A percentile compares a stretch with the other conserved stretches of the same genome.
Evolutionary conservation across 2,113 vertebrate genomes (phyloP).

Genomic region (Pseudorectes ferrugineus): DNA sequence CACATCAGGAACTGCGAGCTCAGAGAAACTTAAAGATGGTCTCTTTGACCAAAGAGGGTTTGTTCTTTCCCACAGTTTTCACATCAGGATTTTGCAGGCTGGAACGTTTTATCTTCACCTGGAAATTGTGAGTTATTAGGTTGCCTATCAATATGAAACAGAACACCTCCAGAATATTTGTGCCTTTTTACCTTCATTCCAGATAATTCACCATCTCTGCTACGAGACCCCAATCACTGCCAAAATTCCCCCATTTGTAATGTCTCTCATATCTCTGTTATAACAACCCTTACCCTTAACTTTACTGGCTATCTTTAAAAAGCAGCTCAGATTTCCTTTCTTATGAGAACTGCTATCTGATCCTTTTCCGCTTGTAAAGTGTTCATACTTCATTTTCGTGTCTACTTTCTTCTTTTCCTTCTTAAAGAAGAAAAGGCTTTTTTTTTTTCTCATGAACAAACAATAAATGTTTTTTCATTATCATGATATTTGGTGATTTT

Average conservation of each 20-base stretch:
- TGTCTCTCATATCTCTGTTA: neutral
- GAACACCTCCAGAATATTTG: neutral
- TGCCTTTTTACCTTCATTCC: neutral
- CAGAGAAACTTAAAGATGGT: neutral
- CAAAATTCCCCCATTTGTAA: neutral
- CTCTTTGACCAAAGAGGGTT: neutral
- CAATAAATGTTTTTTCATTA: neutral
- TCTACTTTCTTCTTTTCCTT: neutral
- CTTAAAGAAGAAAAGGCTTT: neutral
- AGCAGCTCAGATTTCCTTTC: constrained; percentile 28
- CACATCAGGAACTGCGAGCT: neutral
- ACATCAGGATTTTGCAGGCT: neutral
- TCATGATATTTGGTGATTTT: neutral
- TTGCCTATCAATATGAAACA: neutral
- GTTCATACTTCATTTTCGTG: neutral
- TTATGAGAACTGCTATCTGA: constrained; percentile 18
- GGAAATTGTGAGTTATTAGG: neutral
- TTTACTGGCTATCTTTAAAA: constrained; percentile 22
- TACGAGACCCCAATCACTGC: neutral
- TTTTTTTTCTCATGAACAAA: neutral
- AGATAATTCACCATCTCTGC: neutral
- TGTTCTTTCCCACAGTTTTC: neutral
- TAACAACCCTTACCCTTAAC: constrained; percentile 1
- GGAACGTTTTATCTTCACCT: neutral
- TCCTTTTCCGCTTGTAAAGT: constrained; percentile 14